Conservation (phyloP, 2,888 invertebrate genomes). For the Odontomyia ornata region DNA sequence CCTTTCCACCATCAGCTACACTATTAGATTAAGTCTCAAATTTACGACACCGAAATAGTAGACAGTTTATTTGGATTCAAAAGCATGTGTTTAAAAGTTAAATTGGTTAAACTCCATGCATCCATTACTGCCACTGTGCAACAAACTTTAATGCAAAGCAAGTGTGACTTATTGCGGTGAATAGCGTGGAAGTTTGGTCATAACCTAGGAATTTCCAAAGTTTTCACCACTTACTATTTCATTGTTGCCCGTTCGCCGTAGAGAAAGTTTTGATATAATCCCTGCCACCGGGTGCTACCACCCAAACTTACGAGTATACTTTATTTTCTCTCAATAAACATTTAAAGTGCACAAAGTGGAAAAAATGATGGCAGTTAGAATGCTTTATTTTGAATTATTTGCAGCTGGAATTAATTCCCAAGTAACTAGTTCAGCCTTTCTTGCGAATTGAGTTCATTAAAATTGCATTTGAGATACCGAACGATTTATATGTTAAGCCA, state of each 20-base stretch:
- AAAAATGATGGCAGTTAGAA: neutral
- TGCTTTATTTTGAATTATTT: neutral
- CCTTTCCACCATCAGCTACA: no score
- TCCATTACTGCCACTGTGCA: neutral
- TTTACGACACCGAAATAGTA: neutral
- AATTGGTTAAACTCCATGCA: slow-evolving; percentile 19
- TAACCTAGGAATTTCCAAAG: slow-evolving; percentile 13
- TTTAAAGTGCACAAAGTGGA: neutral
- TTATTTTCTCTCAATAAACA: neutral
- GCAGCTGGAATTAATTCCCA: neutral
- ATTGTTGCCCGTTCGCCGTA: neutral
- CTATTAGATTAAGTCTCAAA: neutral
- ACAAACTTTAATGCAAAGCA: slow-evolving; percentile 2
- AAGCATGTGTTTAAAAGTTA: slow-evolving; percentile 22
- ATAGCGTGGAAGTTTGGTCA: slow-evolving; percentile 12
- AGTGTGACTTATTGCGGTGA: slow-evolving; percentile 30
- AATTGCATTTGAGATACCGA: neutral
- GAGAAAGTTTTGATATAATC: slow-evolving; percentile 12
- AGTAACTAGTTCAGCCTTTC: neutral
- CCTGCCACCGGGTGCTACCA: neutral
- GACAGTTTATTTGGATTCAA: neutral
- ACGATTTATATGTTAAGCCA: neutral
- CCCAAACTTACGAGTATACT: neutral
- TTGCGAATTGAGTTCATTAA: neutral
- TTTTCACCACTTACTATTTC: slow-evolving; percentile 22